Base-by-base conservation (phyloP, 1,140 invertebrate genomes). In the Hyles euphorbiae region DNA sequence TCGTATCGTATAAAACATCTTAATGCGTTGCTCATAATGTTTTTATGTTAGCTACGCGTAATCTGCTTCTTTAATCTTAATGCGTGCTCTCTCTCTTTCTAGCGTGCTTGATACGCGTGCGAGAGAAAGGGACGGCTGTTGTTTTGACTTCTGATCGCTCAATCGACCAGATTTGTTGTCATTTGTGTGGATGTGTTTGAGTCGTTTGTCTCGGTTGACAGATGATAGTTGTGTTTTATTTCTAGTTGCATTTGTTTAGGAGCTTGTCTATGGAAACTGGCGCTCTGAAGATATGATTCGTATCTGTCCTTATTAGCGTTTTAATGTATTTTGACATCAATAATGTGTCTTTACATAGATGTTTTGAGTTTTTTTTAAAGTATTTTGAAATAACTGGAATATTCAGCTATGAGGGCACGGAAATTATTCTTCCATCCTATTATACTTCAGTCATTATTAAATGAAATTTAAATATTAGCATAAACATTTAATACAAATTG, bases 1-100 rank as follows among this genome's bases (percentile, higher is more conserved):
- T 58, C 51, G 72, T 81, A 87, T 87, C 76, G 67, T 84, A 86
- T 84, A 79, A 77, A 83, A 81, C 76, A 77, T 85, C 84, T 85
- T 87, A 87, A 87, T 87, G 84, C 81, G 72, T 77, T 74, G 70
- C 60, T 68, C 70, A 72, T 73, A 78, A 74, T 77, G 69, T 81
- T 83, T 78, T 80, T 87, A 75, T 83, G 82, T 83, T 87, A 84
- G 82, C 74, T 68, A 51, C 47, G 64, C 62, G 68, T 76, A 76
- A 76, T 81, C 77, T 74, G 46, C 36, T 61, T 58, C 46, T 46
- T 53, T 67, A 54, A 76, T 80, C 72, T 77, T 70, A 76, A 80
- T 78, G 74, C 56, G 43, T 53, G 65, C 44, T 47, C 32, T 43
- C 48, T 67, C 68, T 61, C 57, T 65, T 66, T 75, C 69, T 62